Base-by-base conservation (phyloP, 2,797 vertebrate genomes). In the Gymnoscopelus braueri region DNA sequence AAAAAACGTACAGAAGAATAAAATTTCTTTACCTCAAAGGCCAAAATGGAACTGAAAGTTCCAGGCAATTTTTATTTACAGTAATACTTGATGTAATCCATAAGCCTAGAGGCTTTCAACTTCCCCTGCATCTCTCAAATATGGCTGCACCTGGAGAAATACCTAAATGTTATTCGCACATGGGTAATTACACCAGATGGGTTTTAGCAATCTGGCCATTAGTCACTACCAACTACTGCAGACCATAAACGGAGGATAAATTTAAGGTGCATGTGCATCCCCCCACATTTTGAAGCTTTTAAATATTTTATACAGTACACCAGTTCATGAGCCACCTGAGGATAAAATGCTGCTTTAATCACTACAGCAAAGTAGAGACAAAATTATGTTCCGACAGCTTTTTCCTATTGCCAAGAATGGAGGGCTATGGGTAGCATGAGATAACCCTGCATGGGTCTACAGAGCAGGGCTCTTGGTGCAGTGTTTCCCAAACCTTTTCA, bases 321-420 rank as follows among this genome's bases (percentile, higher is more conserved):
- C 6, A 23, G 26, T 69, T 79, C 65, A 71, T 24, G 3, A 63
- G 57, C 29, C 14, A 24, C 60, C 71, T 57, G 51, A 47, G 10
- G 60, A 67, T 58, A 72, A 68, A 76, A 65, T 55, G 35, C 70
- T 78, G 65, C 70, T 80, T 85, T 77, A 83, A 62, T 63, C 35
- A 62, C 61, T 65, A 9, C 0, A 67, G 55, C 72, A 77, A 75
- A 73, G 13, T 44, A 50, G 9, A 12, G 62, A 64, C 23, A 8
- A 1, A 29, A 29, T 29, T 29, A 29, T 29, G 26, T 29, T 29
- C 26, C 2, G 26, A 1, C 19, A 3, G 2, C 52, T 73, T 77
- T 5, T 49, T 49, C 56, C 19, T 44, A 0, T 15, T n/a, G 4
- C 48, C 9, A n/a, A 29, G 65, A 39, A 52, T 62, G 23, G 15